These are phyloP conservation scores for Cromileptes altivelis DNA, from an alignment of 2,113 vertebrate species.

Conservation along the genomic window DNA sequence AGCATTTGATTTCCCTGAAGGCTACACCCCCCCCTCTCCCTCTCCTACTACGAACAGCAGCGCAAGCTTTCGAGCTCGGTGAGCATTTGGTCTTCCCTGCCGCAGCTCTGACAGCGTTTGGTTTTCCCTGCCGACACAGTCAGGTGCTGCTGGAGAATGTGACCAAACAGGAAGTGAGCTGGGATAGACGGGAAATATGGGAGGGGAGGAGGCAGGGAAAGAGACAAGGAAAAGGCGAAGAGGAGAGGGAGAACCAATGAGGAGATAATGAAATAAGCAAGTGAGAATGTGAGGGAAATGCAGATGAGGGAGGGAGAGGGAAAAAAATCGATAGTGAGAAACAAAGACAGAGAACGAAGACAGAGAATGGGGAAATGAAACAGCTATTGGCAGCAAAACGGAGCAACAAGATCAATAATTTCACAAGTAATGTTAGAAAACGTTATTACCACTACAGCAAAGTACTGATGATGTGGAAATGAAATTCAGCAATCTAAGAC, in stretches of 20 bases:
- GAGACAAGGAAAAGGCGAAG: neutral
- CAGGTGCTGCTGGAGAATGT: constrained; percentile 77
- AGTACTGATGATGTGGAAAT: neutral
- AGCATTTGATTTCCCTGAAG: constrained; percentile 35
- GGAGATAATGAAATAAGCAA: constrained; percentile 48
- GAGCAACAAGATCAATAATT: neutral
- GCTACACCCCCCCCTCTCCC: neutral
- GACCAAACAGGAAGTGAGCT: constrained; percentile 80
- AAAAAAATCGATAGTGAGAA: neutral
- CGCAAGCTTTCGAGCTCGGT: constrained; percentile 29
- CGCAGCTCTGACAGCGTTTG: constrained; percentile 62
- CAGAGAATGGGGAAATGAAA: constrained; percentile 5
- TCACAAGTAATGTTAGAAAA: neutral
- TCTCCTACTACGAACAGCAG: neutral
- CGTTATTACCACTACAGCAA: neutral
- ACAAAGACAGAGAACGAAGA: neutral
- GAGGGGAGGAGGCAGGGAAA: neutral
- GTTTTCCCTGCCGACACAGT: constrained; percentile 74
- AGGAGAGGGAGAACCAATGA: constrained; percentile 10
- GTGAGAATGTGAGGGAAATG: constrained; percentile 46
- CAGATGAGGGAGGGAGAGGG: neutral
- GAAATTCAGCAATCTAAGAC: neutral
- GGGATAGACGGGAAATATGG: constrained; percentile 14
- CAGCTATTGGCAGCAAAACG: neutral
- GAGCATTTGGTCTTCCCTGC: constrained; percentile 54